Evolutionary conservation across 1,140 invertebrate genomes (phyloP), one percentile per base, ranked within the genome.

Genomic region (Mya arenaria): DNA sequence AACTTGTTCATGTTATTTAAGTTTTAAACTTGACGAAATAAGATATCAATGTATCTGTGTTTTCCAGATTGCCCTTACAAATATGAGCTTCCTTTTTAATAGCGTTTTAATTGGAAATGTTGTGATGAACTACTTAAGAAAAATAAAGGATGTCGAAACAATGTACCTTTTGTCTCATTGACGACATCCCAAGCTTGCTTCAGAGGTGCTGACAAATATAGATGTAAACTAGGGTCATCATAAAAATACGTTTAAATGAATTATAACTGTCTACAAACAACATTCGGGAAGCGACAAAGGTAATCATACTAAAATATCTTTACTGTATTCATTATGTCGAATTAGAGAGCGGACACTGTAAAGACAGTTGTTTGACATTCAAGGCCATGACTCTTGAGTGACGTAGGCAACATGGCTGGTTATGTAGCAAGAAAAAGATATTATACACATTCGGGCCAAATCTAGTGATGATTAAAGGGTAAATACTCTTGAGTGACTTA

Each of bases 81-180:
- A 10, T 48, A n/a, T n/a, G 10, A 48, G 10, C 44, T n/a, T 48
- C n/a, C n/a, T 48, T n/a, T 13, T 48, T 13, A 13, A n/a, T 13
- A 10, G 10, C 10, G 10, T 48, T 13, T 13, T 13, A 48, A 48
- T 10, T 10, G n/a, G 10, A n/a, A 13, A 48, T 13, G n/a, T n/a
- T 48, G n/a, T 13, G 23, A 6, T 17, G 6, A 60, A 60, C 23
- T 60, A 23, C 56, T 17, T 10, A n/a, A 10, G 17, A 25, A n/a
- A 60, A 66, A 66, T 19, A 19, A n/a, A 37, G 10, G 1, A 66
- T 37, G 30, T 4, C 19, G 28, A 37, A 66, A 66, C n/a, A 1
- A 23, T 15, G n/a, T 25, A 75, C 73, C 73, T 63, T 75, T 75
- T 17, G 56, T 63, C 48, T 62, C 58, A 48, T 65, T 75, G n/a